Conservation (phyloP, 2,888 invertebrate genomes). For the Cantharis rustica region DNA sequence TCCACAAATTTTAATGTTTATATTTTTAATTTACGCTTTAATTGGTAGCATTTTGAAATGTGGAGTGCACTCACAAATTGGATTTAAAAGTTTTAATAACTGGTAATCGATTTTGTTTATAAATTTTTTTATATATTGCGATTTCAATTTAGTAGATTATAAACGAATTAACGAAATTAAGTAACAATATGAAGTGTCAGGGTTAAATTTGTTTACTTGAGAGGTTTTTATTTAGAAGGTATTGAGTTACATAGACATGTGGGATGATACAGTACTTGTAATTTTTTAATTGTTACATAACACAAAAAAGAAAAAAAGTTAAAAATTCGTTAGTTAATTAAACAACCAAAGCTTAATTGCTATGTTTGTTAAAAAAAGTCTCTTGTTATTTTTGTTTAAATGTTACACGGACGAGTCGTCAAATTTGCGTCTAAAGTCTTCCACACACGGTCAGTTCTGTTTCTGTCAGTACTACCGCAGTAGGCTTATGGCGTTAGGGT, state of each 20-base stretch:
- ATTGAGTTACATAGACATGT: neutral
- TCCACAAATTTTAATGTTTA: no score
- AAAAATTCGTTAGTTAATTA: neutral
- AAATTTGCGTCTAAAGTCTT: neutral
- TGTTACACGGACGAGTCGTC: neutral
- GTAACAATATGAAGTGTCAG: neutral
- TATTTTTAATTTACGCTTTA: no score
- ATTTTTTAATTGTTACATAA: neutral
- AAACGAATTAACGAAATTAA: neutral
- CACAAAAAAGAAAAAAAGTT: neutral
- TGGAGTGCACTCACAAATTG: no score
- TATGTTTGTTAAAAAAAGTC: neutral
- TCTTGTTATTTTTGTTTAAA: neutral
- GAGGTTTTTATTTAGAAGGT: neutral
- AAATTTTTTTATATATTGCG: neutral
- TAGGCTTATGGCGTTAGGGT: no score
- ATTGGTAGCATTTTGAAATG: no score
- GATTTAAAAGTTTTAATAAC: no score
- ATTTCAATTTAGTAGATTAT: neutral
- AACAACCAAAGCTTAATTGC: neutral
- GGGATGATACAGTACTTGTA: neutral
- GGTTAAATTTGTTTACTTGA: neutral
- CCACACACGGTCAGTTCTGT: no score
- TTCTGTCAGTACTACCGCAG: no score
- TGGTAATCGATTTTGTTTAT: neutral